Evolutionary conservation across 2,888 invertebrate genomes (phyloP).

Genomic region (Lasioglossum villosulum): DNA sequence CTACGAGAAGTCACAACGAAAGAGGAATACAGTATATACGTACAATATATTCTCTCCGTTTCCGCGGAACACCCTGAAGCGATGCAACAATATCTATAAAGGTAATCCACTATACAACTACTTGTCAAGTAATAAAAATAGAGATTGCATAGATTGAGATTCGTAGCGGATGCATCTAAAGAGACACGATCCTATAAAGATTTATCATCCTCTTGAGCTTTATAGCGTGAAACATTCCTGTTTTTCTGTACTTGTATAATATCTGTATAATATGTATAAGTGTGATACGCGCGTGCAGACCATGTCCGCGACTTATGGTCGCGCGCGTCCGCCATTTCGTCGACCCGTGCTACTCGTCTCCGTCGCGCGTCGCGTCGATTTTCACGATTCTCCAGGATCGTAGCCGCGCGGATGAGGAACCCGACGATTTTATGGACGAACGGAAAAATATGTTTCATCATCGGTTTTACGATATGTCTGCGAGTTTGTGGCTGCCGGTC

Average conservation of each 20-base stretch:
- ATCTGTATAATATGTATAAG: slow-evolving; percentile 55
- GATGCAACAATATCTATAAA: slow-evolving; percentile 64
- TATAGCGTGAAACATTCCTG: slow-evolving; percentile 59
- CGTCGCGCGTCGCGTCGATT: not conserved
- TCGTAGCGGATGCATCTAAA: slow-evolving; percentile 82
- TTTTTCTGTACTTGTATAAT: slow-evolving; percentile 46
- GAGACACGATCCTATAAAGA: slow-evolving; percentile 74
- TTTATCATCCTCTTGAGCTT: slow-evolving; percentile 66
- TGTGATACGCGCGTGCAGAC: slow-evolving; percentile 24
- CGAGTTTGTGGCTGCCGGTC: not conserved
- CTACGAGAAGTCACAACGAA: slow-evolving; percentile 13
- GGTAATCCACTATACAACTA: slow-evolving; percentile 67
- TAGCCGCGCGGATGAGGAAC: not conserved
- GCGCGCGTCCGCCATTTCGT: slow-evolving; percentile 16
- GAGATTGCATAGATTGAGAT: slow-evolving; percentile 84
- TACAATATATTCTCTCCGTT: not conserved
- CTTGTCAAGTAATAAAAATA: slow-evolving; percentile 84
- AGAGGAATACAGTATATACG: slow-evolving; percentile 1
- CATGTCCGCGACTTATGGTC: not conserved
- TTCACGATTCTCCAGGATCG: not conserved
- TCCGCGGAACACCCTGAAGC: slow-evolving; percentile 55
- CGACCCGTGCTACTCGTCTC: not conserved
- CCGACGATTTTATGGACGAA: slow-evolving; percentile 4
- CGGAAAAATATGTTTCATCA: slow-evolving; percentile 12
- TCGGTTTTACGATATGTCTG: slow-evolving; percentile 6